A percentile compares a stretch with the other conserved stretches of the same genome.
Conservation (phyloP, 2,888 invertebrate genomes). For the Eupithecia tripunctaria region DNA sequence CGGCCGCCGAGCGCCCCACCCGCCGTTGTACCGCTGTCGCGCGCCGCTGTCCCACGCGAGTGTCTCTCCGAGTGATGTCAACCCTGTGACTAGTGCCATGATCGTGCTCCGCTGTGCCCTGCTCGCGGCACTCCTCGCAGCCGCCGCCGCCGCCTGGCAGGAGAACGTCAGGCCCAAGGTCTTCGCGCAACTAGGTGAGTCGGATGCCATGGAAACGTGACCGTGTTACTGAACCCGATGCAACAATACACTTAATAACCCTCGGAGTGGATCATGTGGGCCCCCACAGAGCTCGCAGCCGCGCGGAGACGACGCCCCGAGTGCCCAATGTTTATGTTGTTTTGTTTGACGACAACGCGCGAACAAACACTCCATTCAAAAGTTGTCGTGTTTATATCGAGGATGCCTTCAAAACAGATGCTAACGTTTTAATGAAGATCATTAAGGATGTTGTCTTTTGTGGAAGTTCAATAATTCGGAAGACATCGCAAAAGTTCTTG, state of each 20-base stretch:
- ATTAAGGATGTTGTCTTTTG: conserved; percentile 40
- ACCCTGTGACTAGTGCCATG: conserved; percentile 79
- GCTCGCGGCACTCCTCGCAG: conserved; percentile 83
- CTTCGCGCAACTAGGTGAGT: conserved; percentile 96
- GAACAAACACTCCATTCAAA: conserved; percentile 71
- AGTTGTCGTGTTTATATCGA: conserved; percentile 69
- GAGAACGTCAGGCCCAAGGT: conserved; percentile 96
- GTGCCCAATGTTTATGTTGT: conserved; percentile 74
- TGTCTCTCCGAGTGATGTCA: conserved; percentile 80
- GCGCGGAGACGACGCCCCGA: conserved; percentile 47
- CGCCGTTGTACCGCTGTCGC: conserved; percentile 53
- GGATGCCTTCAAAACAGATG: conserved; percentile 46
- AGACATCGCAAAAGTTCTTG: conserved; percentile 21
- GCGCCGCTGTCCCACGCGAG: conserved; percentile 62
- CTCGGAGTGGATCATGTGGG: conserved; percentile 57
- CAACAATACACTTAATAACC: conserved; percentile 70
- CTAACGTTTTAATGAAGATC: conserved; percentile 48
- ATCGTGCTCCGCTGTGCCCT: conserved; percentile 80
- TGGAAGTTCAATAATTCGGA: conserved; percentile 29
- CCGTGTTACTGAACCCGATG: conserved; percentile 65
- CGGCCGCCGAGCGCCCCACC: conserved; percentile 81
- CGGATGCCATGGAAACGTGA: conserved; percentile 60
- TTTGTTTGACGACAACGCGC: conserved; percentile 76
- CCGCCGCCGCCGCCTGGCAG: conserved; percentile 90
- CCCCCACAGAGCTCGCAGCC: conserved; percentile 55